Base-by-base conservation (phyloP, 1,140 invertebrate genomes). In the Cyrtorhinus lividipennis region DNA sequence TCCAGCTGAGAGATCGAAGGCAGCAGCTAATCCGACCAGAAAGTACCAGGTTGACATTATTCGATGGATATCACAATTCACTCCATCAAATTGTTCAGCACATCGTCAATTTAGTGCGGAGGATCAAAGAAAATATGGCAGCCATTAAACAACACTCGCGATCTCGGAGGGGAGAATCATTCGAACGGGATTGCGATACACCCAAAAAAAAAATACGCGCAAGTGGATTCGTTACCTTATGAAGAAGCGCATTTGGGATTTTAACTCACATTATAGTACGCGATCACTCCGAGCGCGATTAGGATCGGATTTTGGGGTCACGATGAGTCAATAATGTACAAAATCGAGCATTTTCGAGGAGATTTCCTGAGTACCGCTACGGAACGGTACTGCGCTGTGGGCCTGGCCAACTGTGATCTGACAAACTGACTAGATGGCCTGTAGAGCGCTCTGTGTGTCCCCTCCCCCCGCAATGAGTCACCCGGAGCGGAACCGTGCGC, bases 1-100 rank as follows among this genome's bases (percentile, higher is more conserved):
- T 24, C 60, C 30, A 44, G 30, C 23, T 15, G 60, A 48, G 20
- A 44, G 44, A 45, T 45, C 24, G 24, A 61, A 45, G 30, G 10
- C 20, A 22, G 38, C n/a, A 23, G 38, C 38, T 22, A 61, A 61
- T 13, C 30, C 44, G 3, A 61, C 30, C 15, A 61, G 10, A 20
- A 44, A 44, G 44, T 44, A 38, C 18, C 60, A 45, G n/a, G 60
- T 25, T 22, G 27, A 61, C 60, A 61, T 61, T 53, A 53, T 53
- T 53, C 48, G 20, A 15, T 53, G 5, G 18, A 10, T 53, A 22
- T 15, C 5, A 53, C 20, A 10, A 53, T 20, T 53, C 48, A 12
- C 10, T 22, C 48, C 48, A 53, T 53, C 48, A 53, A 53, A 53
- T 5, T 5, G 15, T 5, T 38, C 30, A 38, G 15, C 30, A 38